Evolutionary conservation across 92 coral and sea anemone species (phyloP), one percentile per base, ranked within the genome.

Genomic region (Epizoanthus ramosus): DNA sequence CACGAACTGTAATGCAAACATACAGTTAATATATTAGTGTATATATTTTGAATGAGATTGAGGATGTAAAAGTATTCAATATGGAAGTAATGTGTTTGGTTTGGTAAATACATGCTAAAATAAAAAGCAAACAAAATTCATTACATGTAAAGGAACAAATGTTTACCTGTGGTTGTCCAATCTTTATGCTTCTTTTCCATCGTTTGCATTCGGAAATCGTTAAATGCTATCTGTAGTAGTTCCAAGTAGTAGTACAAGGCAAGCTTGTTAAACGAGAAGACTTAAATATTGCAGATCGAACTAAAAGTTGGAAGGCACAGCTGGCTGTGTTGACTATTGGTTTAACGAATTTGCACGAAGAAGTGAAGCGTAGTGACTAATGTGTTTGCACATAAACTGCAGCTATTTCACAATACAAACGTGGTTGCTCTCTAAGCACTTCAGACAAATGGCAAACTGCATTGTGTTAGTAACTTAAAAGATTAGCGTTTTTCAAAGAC

Each of bases 1-100:
- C 94, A 13, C 88, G 84, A 24, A 88, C 97, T 93, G 83, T 21
- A 59, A 87, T 22, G 50, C 9, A 56, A 70, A 71, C 17, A 43
- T 6, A 71, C 8, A 18, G 1, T 18, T 37, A 37, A 13, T 69
- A 3, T 69, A 18, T 5, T 9, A 68, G 54, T 37, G 16, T 9
- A n/a, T n/a, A n/a, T n/a, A 9, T 2, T 18, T 71, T 43, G 33
- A 21, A 71, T 22, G 33, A 71, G n/a, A 71, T 39, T 10, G 13
- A 69, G 8, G 37, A 14, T 12, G 39, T 28, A 43, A 16, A 67
- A 35, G 3, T 8, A 14, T 14, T 67, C 0, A 25, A 33, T 67
- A 9, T 25, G 35, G 21, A 7, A 28, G 25, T 65, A 31, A 12
- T 18, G 1, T 28, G 16, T 31, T 67, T 15, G 23, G 21, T 67